phyloP scores from a whole-genome alignment of 2,113 vertebrate species.

The Ivindomyrus marchei region DNA sequence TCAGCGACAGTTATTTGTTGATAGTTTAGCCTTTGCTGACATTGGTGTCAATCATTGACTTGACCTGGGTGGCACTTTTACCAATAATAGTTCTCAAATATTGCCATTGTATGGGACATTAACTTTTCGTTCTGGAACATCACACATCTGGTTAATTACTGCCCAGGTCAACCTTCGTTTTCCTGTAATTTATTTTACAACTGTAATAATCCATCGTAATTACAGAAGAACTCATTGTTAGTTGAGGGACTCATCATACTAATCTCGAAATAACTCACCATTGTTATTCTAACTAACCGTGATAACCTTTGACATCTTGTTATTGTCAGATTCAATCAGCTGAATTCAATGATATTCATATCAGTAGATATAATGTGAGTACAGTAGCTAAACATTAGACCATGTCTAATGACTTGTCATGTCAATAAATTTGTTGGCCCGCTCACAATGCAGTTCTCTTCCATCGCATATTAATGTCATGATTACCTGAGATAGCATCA shows the following conservation, averaged over 20 bases:
- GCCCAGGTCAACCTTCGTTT: not conserved
- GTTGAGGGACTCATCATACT: not conserved
- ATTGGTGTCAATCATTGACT: conserved; percentile 7
- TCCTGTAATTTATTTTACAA: not conserved
- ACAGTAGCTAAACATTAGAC: not conserved
- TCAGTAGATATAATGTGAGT: not conserved
- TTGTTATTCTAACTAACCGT: not conserved
- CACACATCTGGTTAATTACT: not conserved
- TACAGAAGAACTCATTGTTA: not conserved
- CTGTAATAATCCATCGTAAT: not conserved
- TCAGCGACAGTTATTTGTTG: not conserved
- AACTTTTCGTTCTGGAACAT: not conserved
- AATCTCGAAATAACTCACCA: not conserved
- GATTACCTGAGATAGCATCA: not conserved
- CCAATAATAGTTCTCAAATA: conserved; percentile 8
- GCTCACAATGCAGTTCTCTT: not conserved
- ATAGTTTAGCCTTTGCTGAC: not conserved
- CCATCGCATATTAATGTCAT: not conserved
- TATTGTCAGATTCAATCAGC: not conserved
- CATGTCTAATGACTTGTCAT: not conserved
- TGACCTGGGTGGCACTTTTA: not conserved
- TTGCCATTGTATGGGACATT: not conserved
- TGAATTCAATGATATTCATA: not conserved
- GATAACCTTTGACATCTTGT: not conserved
- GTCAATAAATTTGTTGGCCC: not conserved